Evolutionary conservation across 2,888 invertebrate genomes (phyloP), one percentile per base, ranked within the genome.

Genomic region (Pristionchus fissidentatus): DNA sequence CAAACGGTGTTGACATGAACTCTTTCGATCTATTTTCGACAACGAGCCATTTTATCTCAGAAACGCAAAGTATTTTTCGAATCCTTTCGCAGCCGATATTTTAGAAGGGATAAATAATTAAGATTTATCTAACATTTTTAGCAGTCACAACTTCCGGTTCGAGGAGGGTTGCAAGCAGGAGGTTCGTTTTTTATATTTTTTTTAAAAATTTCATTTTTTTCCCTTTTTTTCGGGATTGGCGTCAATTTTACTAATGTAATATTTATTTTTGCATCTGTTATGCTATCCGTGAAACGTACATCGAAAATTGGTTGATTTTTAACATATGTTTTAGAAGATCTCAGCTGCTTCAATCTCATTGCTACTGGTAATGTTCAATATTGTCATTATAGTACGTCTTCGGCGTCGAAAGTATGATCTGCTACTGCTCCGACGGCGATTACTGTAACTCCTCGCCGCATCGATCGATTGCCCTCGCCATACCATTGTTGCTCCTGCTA

Each of bases 341-440:
- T n/a, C n/a, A n/a, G n/a, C n/a, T n/a, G n/a, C n/a, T n/a, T n/a
- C n/a, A n/a, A n/a, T n/a, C n/a, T n/a, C n/a, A n/a, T n/a, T n/a
- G n/a, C n/a, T n/a, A n/a, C n/a, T n/a, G n/a, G n/a, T n/a, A n/a
- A 49, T 49, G 19, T 49, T 49, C 62, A 32, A 62, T 62, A 35
- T 62, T 15, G 19, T 15, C 19, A 15, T 83, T 73, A n/a, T 73
- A 83, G 83, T 52, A 26, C 38, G 83, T 83, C 46, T 83, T 83
- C 83, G 83, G 83, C 57, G 83, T 83, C 0, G 83, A 83, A 15
- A 70, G 52, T 38, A 26, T 83, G 0, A 73, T 83, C 70, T 83
- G 83, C 55, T 83, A 83, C 41, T 83, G 83, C 29, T 52, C 52
- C 26, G 83, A 83, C 19, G 38, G 13, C 1, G 83, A 83, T 19